Conservation (phyloP, 2,797 vertebrate genomes). For the Periparus ater region DNA sequence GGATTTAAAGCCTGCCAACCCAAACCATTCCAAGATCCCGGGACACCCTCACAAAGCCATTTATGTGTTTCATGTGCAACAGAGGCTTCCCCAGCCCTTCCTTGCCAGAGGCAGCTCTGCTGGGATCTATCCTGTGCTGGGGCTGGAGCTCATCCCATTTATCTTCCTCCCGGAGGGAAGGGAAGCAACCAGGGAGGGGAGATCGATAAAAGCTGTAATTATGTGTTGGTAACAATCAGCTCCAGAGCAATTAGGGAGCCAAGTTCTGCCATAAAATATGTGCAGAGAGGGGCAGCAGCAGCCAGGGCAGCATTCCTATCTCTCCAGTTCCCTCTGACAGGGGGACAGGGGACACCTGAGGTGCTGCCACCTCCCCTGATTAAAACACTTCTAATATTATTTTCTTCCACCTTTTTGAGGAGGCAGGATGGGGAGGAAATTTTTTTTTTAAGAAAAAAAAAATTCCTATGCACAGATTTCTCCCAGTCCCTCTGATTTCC, state of each 20-base stretch:
- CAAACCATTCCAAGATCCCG: rapidly evolving
- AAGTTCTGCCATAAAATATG: background rate
- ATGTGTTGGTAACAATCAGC: background rate
- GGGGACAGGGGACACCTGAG: background rate
- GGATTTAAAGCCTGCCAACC: background rate
- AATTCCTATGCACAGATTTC: background rate
- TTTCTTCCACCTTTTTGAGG: background rate
- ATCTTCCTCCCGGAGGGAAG: background rate
- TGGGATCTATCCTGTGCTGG: background rate
- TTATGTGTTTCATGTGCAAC: rapidly evolving
- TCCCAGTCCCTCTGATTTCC: background rate
- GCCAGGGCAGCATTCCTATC: background rate
- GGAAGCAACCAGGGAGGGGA: background rate
- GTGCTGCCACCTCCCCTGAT: background rate
- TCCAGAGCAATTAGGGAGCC: slow-evolving; percentile 22
- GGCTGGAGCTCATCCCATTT: background rate
- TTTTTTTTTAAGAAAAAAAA: background rate
- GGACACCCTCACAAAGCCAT: background rate
- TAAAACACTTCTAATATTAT: rapidly evolving
- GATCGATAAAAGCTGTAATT: background rate
- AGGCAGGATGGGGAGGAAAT: background rate
- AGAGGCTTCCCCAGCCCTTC: background rate
- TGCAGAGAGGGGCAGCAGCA: background rate
- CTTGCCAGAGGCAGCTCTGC: background rate
- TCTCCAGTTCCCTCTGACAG: rapidly evolving